A percentile compares a stretch with the other conserved stretches of the same genome.
Evolutionary conservation across 2,797 vertebrate genomes (phyloP).

Genomic region (Ceyx erithaca): DNA sequence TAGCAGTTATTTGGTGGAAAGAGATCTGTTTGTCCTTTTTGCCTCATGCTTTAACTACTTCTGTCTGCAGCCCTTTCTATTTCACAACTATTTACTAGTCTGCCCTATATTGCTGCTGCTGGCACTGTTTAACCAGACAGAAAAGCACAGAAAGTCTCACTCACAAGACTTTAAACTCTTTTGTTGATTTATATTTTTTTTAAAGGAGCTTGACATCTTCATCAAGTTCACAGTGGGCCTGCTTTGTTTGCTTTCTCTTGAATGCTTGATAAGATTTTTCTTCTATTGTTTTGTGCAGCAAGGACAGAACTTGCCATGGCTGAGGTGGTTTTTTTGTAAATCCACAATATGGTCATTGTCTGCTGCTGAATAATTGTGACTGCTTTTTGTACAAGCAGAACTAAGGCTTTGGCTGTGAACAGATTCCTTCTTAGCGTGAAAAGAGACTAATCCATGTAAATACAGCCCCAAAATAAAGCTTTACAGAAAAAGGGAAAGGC

Average conservation of each 20-base stretch:
- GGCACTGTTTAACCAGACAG: constrained; percentile 78
- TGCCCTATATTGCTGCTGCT: constrained; percentile 70
- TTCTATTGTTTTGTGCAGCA: constrained; percentile 94
- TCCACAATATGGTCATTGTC: constrained; percentile 99
- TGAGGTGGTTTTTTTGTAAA: constrained; percentile 86
- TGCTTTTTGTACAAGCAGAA: constrained; percentile 97
- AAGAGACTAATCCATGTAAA: constrained; percentile 99
- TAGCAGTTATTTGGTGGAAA: constrained; percentile 46
- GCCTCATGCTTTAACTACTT: constrained; percentile 59
- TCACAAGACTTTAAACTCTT: constrained; percentile 83
- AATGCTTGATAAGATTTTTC: constrained; percentile 94
- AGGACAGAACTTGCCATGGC: constrained; percentile 95
- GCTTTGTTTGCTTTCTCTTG: constrained; percentile 99
- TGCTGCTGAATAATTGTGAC: constrained; percentile 97
- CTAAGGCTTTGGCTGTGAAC: constrained; percentile 97
- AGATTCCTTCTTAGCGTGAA: constrained; percentile 98
- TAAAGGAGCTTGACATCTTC: constrained; percentile 99
- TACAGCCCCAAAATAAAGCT: constrained; percentile 97
- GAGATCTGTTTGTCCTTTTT: constrained; percentile 50
- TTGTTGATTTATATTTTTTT: constrained; percentile 85
- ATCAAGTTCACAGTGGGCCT: constrained; percentile 94
- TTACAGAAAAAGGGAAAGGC: constrained; percentile 90
- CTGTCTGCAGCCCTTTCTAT: constrained; percentile 53
- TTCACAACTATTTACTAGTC: constrained; percentile 58
- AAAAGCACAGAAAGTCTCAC: constrained; percentile 76